Base-by-base conservation (phyloP, 2,888 invertebrate species). In the Nebria salina region DNA sequence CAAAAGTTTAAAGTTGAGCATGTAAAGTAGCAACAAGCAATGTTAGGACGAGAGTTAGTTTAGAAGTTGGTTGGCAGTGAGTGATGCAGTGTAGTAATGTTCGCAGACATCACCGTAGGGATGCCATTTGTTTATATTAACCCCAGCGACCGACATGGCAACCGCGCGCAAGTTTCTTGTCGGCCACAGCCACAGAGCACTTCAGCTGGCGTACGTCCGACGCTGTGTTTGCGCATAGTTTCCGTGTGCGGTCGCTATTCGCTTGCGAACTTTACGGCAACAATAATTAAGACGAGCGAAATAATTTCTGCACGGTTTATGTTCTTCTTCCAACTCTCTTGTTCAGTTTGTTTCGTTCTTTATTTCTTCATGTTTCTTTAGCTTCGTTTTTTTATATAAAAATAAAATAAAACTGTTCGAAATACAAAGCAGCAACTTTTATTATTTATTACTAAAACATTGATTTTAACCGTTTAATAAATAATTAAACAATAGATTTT, bases 221-320 rank as follows among this genome's bases (percentile, higher is more conserved):
- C 76, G 68, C 76, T 54, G 43, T 70, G 65, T 74, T 78, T 65
- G 73, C 34, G 83, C 84, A 85, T 84, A 86, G 84, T 85, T 85
- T 83, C 84, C 83, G 83, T 85, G 86, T 83, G 84, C 85, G 85
- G 83, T 85, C 83, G 85, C 84, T 26, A 83, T 83, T 82, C 54
- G 64, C 54, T 20, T n/a, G 25, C 83, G 83, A 86, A 86, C 85
- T 86, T 85, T 86, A 86, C 85, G 85, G 84, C 86, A 85, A 85
- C 86, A 85, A 86, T 86, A 86, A 86, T 86, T 86, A 86, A 86
- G 85, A 84, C 83, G 82, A 83, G 85, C 84, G 76, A 81, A 81
- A 81, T 81, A 65, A 81, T 81, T 81, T 76, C 81, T 76, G 64
- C 76, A 73, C 76, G 42, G 72, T 81, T 81, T 81, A 81, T 81